Conservation (phyloP, 2,888 invertebrate genomes). For the Dryomyza anilis region DNA sequence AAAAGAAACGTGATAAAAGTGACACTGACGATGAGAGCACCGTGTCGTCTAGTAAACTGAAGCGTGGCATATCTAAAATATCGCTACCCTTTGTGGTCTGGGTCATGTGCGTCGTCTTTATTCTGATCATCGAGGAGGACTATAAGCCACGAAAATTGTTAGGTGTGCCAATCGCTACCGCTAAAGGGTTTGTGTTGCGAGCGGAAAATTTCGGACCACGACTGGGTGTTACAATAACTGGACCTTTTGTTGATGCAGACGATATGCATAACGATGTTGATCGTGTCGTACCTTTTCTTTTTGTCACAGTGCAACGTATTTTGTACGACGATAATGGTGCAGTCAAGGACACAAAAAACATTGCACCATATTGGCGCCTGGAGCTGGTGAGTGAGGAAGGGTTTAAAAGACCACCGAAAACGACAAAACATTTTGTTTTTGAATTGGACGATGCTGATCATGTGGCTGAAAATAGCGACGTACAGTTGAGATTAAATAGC, state of each 20-base stretch:
- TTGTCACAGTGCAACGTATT: neutral
- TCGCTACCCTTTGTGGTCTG: constrained; percentile 66
- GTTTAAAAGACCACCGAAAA: neutral
- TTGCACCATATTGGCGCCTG: neutral
- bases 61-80: constrained; percentile 50
- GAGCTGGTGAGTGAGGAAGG: neutral
- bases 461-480: constrained; percentile 12
- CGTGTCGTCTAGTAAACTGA: neutral
- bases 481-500: constrained; percentile 34
- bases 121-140: constrained; percentile 70
- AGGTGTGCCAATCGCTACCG: constrained; percentile 56
- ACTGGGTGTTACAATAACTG: constrained; percentile 23
- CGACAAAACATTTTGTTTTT: neutral
- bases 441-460: neutral
- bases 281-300: neutral
- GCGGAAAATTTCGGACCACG: neutral
- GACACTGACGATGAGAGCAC: neutral
- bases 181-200: neutral
- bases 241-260: constrained; percentile 25
- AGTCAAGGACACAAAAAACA: neutral
- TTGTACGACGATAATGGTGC: neutral
- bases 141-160: constrained; percentile 66
- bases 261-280: neutral
- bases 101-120: constrained; percentile 68
- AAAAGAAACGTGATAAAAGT: neutral